Conservation (phyloP, 2,113 vertebrate genomes). For the Hymenochirus boettgeri region DNA sequence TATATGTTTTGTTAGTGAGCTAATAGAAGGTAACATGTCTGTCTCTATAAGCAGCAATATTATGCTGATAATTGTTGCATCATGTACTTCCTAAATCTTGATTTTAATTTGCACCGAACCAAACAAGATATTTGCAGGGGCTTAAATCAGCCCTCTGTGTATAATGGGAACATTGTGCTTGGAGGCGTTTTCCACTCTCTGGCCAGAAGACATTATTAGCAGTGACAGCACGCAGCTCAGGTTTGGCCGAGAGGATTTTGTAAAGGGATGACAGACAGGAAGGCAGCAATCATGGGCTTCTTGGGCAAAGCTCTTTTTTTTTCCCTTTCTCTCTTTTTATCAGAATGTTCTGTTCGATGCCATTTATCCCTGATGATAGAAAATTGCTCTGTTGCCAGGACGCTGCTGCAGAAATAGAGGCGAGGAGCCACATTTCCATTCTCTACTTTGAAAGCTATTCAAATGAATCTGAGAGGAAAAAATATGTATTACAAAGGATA, state of each 20-base stretch:
- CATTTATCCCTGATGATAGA: conserved; percentile 99
- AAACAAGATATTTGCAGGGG: conserved; percentile 71
- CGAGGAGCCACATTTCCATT: conserved; percentile 97
- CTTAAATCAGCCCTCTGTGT: conserved; percentile 67
- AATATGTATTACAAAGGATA: no score
- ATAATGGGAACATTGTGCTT: conserved; percentile 80
- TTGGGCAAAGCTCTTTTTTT: conserved; percentile 69
- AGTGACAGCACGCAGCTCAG: conserved; percentile 96
- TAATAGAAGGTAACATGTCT: conserved; percentile 26
- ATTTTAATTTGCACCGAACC: conserved; percentile 70
- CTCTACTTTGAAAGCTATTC: conserved; percentile 96
- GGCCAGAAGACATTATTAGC: conserved; percentile 92
- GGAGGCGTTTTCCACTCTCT: conserved; percentile 51
- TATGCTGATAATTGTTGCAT: conserved; percentile 62
- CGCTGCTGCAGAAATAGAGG: conserved; percentile 95
- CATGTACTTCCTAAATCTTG: conserved; percentile 62
- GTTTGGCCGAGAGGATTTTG: conserved; percentile 94
- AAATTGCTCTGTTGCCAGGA: conserved; percentile 99
- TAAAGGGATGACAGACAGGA: conserved; percentile 97
- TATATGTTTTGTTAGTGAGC: no score
- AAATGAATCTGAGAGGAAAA: conserved; percentile 81
- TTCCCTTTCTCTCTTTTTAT: conserved; percentile 64
- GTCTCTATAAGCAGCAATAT: conserved; percentile 52
- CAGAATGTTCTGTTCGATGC: conserved; percentile 99
- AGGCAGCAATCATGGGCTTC: conserved; percentile 96